Percentiles rank a stretch among this genome's conserved stretches.
Conservation (phyloP, 1,140 invertebrate species). For the Eciton burchellii region DNA sequence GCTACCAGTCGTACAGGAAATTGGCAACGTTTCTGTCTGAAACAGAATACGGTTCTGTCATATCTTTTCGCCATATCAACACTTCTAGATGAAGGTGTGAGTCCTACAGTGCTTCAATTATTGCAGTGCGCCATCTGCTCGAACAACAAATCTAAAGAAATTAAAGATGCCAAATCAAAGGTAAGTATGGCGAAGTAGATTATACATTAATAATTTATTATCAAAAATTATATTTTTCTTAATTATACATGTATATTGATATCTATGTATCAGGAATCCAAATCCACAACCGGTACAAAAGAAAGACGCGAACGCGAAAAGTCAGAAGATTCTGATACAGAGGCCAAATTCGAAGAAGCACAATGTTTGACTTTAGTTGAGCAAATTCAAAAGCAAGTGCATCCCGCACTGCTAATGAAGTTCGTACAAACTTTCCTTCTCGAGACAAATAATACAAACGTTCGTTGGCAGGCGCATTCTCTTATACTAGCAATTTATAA, state of each 20-base stretch:
- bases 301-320: conserved; percentile 88
- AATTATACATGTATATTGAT: not conserved
- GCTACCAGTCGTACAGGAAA: conserved; percentile 95
- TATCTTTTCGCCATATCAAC: conserved; percentile 84
- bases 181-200: conserved; percentile 72
- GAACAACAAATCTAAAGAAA: conserved; percentile 80
- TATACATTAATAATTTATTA: not conserved
- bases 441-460: conserved; percentile 96
- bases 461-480: conserved; percentile 98
- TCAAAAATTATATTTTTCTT: not conserved
- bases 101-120: conserved; percentile 95
- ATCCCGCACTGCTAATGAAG: conserved; percentile 89
- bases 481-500: conserved; percentile 94
- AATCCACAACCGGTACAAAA: conserved; percentile 78
- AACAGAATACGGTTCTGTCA: conserved; percentile 89
- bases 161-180: conserved; percentile 73
- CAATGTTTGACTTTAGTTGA: conserved; percentile 90
- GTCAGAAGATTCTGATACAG: conserved; percentile 89
- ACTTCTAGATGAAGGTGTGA: conserved; percentile 96
- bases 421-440: conserved; percentile 96
- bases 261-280: conserved; percentile 81
- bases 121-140: conserved; percentile 94
- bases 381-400: conserved; percentile 90
- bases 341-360: conserved; percentile 89
- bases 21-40: conserved; percentile 96